Evolutionary conservation across 1,140 invertebrate genomes (phyloP), one percentile per base, ranked within the genome.

Genomic region (Drosophila santomea): DNA sequence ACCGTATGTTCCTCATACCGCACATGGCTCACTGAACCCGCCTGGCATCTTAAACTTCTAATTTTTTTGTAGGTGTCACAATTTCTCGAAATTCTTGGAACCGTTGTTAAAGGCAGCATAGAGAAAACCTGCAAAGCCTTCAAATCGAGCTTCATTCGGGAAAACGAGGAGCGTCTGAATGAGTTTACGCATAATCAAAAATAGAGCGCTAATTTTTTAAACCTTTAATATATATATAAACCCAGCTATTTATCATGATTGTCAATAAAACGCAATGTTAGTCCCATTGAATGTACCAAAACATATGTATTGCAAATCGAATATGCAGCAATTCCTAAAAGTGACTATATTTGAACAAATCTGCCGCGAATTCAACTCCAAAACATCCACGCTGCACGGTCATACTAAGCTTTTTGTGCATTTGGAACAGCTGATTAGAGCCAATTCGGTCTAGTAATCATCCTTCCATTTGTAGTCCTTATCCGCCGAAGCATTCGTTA

Each of bases 1-100:
- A 93, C 94, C 44, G 94, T 94, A 58, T 61, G 84, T 68, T 14
- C 10, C 10, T 6, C 74, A 74, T 2, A 23, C 43, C 14, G 0
- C 0, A 25, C 4, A 2, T 25, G 23, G 23, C 23, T 25, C 23
- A 25, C 4, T 23, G 14, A 20, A 15, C 8, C 2, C 2, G 6
- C 14, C 23, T 54, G 6, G 10, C 10, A n/a, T 44, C 14, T 10
- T 39, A 20, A 41, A 14, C 35, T 11, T 7, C 2, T 7, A 35
- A 41, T 1, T 12, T 28, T 44, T 1, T 47, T 52, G 1, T 14
- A 88, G 84, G 77, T 89, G 3, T 43, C 59, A 7, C 85, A 89
- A 78, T 89, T 89, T 54, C 43, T 89, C 0, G 64, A 72, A 52
- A 72, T 89, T 17, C 52, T 85, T 25, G 48, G 48, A 17, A 56